Evolutionary conservation across 2,888 invertebrate species (phyloP), one percentile per base, ranked within the genome.

Genomic region (Cheilosia grossa): DNA sequence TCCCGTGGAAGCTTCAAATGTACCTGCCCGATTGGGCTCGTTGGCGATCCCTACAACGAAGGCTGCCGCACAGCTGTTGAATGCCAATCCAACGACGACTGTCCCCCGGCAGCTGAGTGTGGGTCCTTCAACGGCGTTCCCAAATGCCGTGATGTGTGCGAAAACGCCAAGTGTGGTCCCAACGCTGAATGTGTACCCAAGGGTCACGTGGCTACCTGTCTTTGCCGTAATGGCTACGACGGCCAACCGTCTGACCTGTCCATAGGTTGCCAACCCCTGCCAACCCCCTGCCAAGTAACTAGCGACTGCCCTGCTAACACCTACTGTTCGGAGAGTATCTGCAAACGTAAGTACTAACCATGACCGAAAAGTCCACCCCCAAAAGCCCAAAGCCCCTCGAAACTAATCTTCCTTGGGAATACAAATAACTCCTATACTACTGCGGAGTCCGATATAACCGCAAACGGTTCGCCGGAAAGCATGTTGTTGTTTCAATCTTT

Each of bases 81-180:
- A 92, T 98, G 98, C 90, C 93, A 94, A 87, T 93, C 93, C 53
- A 95, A 97, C 89, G 93, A 94, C 75, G 97, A 97, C 89, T 98
- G 98, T 89, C 97, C 97, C 5, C 90, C 93, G 42, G 94, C 95
- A 81, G 97, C 97, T 17, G 95, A 95, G 89, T 98, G 97, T 90
- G 94, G 95, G 21, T 93, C 94, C 87, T 93, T 94, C 4, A 95
- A 95, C 89, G 96, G 96, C 53, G 92, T 94, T 64, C 95, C 96
- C 53, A 97, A 97, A 92, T 98, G 97, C 91, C 95, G 94, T 91
- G 95, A 96, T 92, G 96, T 96, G 37, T 98, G 98, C 91, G 95
- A 96, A 88, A 94, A 94, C 87, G 93, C 95, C 0, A 93, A 93
- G 83, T 98, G 98, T 92, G 97, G 97, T 72, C 94, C 94, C 3